These are phyloP conservation scores for Sarcophaga bullata DNA, from an alignment of 1,140 invertebrate species.

Conservation along the genomic window DNA sequence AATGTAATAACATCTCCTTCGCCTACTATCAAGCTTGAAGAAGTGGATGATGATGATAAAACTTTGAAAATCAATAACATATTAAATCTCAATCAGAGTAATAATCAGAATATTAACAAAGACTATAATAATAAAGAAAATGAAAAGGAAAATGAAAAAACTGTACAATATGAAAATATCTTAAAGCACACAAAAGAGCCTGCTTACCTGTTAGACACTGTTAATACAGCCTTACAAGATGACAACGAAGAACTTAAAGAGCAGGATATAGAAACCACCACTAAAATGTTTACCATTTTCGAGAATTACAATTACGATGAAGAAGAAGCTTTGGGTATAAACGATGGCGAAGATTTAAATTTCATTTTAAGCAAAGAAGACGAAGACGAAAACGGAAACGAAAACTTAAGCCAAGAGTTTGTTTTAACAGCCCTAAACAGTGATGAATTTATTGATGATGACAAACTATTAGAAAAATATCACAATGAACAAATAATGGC, in stretches of 20 bases:
- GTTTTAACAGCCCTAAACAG: neutral
- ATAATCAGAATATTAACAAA: conserved; percentile 3
- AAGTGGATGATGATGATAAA: conserved; percentile 46
- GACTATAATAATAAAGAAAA: neutral
- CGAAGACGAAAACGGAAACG: neutral
- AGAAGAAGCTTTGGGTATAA: neutral
- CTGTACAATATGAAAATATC: neutral
- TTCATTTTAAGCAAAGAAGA: neutral
- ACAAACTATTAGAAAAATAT: neutral
- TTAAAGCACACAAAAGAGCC: neutral
- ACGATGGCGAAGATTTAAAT: neutral
- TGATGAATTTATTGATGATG: neutral
- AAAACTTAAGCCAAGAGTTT: neutral
- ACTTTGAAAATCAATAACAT: conserved; percentile 57
- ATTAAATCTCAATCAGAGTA: conserved; percentile 50
- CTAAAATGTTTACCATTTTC: conserved; percentile 20
- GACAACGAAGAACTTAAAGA: neutral
- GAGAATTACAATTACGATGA: conserved; percentile 36
- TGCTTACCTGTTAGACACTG: too few species aligned
- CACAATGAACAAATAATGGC: neutral
- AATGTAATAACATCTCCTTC: neutral
- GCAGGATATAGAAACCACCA: neutral
- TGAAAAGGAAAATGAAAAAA: neutral
- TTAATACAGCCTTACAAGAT: too few species aligned
- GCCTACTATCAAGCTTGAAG: neutral